Evolutionary conservation across 2,113 vertebrate species (phyloP).

Genomic region (Gavialis gangeticus): DNA sequence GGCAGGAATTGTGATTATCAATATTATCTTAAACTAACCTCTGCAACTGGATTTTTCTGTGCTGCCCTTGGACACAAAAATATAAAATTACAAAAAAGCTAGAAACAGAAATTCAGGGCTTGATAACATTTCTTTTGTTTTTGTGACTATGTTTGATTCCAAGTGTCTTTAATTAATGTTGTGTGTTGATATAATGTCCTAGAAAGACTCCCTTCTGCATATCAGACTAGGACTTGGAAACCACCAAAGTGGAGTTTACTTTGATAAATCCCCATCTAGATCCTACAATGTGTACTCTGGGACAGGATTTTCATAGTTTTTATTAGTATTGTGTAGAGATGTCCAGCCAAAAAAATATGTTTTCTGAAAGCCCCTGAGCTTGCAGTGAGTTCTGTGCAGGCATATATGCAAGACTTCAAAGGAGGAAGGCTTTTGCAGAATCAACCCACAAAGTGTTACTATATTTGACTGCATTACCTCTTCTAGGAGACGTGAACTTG

Average conservation of each 20-base stretch:
- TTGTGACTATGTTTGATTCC: background rate
- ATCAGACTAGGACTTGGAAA: background rate
- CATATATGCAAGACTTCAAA: too few species aligned
- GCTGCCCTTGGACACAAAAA: constrained; percentile 8
- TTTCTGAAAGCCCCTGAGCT: background rate
- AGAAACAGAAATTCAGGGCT: background rate
- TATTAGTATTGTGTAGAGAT: background rate
- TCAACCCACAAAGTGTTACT: background rate
- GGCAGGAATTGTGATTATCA: constrained; percentile 29
- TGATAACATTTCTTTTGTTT: background rate
- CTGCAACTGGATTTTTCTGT: background rate
- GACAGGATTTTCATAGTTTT: background rate
- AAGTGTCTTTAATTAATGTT: background rate
- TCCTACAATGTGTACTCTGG: background rate
- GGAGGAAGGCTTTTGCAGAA: background rate
- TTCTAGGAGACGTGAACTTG: background rate
- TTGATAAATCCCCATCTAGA: background rate
- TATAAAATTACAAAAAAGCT: background rate
- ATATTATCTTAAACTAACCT: constrained; percentile 15
- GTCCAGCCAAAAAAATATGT: background rate
- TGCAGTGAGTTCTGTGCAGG: background rate
- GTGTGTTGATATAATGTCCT: background rate
- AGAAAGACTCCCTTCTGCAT: background rate
- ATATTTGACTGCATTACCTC: background rate
- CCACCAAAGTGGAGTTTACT: background rate